These are phyloP conservation scores for Agrochola lychnidis DNA, from an alignment of 2,888 invertebrate genomes.

Conservation along the genomic window DNA sequence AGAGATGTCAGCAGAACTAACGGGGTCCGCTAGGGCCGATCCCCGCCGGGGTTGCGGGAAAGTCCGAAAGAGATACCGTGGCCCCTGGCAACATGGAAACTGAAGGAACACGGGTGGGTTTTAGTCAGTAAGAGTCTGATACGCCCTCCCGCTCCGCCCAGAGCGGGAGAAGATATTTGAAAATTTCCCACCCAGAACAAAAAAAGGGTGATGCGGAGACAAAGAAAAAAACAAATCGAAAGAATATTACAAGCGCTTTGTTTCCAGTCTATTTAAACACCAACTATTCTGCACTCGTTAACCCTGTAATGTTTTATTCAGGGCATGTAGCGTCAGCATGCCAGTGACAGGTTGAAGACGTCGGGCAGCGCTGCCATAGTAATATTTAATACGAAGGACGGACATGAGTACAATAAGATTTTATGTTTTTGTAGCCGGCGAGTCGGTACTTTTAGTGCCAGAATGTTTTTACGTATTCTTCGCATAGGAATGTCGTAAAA, in stretches of 20 bases:
- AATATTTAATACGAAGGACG: conserved; percentile 62
- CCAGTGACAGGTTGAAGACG: conserved; percentile 50
- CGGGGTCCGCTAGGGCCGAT: too few relatives aligned
- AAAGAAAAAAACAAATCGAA: background rate
- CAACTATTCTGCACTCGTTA: conserved; percentile 50
- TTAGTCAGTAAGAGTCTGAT: too few relatives aligned
- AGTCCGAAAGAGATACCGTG: too few relatives aligned
- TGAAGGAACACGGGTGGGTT: too few relatives aligned
- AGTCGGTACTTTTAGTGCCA: conserved; percentile 5
- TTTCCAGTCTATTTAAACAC: conserved; percentile 31
- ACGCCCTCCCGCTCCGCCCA: too few relatives aligned
- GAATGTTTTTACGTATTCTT: conserved; percentile 27
- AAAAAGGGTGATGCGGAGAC: too few relatives aligned
- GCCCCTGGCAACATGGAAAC: too few relatives aligned
- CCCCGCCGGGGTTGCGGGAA: too few relatives aligned
- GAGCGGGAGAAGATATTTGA: too few relatives aligned
- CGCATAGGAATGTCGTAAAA: conserved; percentile 13
- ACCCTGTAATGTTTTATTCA: conserved; percentile 65
- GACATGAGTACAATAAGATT: conserved; percentile 58
- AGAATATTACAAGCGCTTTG: background rate
- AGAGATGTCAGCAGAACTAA: too few relatives aligned
- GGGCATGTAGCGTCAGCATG: conserved; percentile 48
- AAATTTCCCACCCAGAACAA: too few relatives aligned
- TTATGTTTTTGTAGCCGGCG: conserved; percentile 42
- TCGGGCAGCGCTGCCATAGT: conserved; percentile 42